phyloP scores from a whole-genome alignment of 2,888 invertebrate genomes.

The Tachina lurida region DNA sequence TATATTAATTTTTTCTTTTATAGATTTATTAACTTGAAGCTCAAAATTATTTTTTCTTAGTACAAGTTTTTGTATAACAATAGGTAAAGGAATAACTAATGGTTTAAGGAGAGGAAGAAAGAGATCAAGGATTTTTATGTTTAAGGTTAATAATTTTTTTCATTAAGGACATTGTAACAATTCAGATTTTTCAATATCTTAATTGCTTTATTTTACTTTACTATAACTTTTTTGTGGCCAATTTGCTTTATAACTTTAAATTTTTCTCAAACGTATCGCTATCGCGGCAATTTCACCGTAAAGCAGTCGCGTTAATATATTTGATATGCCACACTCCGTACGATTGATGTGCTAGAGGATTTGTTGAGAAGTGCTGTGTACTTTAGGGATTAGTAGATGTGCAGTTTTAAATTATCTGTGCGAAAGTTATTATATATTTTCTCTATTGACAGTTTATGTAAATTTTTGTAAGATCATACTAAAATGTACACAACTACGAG shows the following conservation, averaged over 20 bases:
- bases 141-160: constrained; percentile 3
- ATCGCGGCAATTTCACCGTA: constrained; percentile 78
- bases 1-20: neutral
- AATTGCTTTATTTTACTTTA: constrained; percentile 24
- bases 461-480: too few species aligned
- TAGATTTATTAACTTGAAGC: constrained; percentile 71
- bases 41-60: constrained; percentile 74
- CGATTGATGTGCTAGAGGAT: constrained; percentile 1
- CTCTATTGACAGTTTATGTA: too few species aligned
- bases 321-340: constrained; percentile 51
- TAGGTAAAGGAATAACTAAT: constrained; percentile 15
- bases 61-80: constrained; percentile 64
- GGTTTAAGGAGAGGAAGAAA: constrained; percentile 10
- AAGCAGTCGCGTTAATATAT: constrained; percentile 12
- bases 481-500: too few species aligned
- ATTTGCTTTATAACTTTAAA: constrained; percentile 55
- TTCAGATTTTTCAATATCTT: constrained; percentile 52
- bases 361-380: neutral
- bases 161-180: constrained; percentile 43
- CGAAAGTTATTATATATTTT: constrained; percentile 24
- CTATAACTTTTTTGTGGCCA: constrained; percentile 52
- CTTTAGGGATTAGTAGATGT: neutral
- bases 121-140: constrained; percentile 20
- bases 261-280: constrained; percentile 78
- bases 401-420: constrained; percentile 73